Conservation (phyloP, 2,888 invertebrate species). For the Blastobasis adustella region DNA sequence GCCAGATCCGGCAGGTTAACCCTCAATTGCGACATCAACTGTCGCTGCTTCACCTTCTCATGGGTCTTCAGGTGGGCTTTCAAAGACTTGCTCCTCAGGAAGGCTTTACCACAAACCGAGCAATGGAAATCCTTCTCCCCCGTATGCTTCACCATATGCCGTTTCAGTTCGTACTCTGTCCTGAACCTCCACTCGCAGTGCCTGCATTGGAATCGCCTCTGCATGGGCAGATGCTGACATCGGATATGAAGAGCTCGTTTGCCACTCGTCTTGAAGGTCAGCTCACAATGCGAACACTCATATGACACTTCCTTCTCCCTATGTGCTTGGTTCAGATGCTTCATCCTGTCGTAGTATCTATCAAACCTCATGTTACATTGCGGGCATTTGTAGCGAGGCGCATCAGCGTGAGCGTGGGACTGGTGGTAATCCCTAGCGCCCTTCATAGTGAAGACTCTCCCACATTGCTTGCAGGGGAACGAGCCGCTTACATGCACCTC, state of each 20-base stretch:
- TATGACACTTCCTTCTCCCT: constrained; percentile 51
- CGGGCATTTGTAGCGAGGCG: constrained; percentile 57
- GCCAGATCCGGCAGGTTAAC: constrained; percentile 32
- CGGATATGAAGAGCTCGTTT: constrained; percentile 50
- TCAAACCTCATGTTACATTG: constrained; percentile 54
- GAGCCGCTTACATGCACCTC: constrained; percentile 56
- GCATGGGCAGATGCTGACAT: constrained; percentile 47
- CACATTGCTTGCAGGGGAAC: constrained; percentile 57
- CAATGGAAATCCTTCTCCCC: constrained; percentile 52
- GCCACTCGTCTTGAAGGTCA: constrained; percentile 55
- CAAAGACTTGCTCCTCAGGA: constrained; percentile 43
- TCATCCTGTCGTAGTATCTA: constrained; percentile 55
- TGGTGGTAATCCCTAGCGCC: constrained; percentile 57
- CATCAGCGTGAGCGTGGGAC: constrained; percentile 49
- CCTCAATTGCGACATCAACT: constrained; percentile 35
- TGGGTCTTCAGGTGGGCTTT: constrained; percentile 50
- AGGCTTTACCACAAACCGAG: constrained; percentile 47
- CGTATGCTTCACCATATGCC: constrained; percentile 55
- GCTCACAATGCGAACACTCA: constrained; percentile 48
- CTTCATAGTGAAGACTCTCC: constrained; percentile 46
- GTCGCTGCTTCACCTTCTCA: constrained; percentile 35
- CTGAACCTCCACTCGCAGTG: constrained; percentile 57
- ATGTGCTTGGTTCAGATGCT: constrained; percentile 54
- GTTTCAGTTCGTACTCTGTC: constrained; percentile 53
- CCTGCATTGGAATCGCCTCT: constrained; percentile 40